Base-by-base conservation (phyloP, 2,888 invertebrate species). In the Synanthedon vespiformis region DNA sequence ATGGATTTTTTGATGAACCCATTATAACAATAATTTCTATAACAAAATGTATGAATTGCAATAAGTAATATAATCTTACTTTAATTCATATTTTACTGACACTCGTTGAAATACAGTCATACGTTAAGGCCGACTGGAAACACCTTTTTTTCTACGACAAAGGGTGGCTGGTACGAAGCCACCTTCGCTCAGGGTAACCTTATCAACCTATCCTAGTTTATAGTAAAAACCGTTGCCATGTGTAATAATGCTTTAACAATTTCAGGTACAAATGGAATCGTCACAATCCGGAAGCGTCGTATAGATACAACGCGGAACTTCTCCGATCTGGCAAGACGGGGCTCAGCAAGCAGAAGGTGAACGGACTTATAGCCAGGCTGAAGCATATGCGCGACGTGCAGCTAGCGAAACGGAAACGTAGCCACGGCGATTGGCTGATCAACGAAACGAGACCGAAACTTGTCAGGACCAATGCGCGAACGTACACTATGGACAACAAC, bases 401-500 rank as follows among this genome's bases (percentile, higher is more conserved):
- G 61, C 58, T 88, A 44, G 77, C 78, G 12, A 68, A 81, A 40
- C 80, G 73, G 56, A 72, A 66, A 53, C 69, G 75, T 2, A 63
- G 65, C 6, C 50, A 52, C 11, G 74, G 70, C 53, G 85, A 83
- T 56, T 81, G 84, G 82, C 75, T 85, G 11, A 73, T 70, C 55
- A 76, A 81, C 68, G 77, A 81, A 55, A 71, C 73, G 0, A 68
- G 66, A 34, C 77, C 72, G n/a, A 72, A 72, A 0, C 72, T 88
- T 14, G 65, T 72, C 51, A 77, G 87, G 16, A 85, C 88, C 1
- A 89, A 88, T 63, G 88, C 83, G 6, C 65, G 79, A 12, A 90
- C 89, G 0, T 90, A 90, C 65, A 88, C 85, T 6, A 74, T 89
- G 40, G 80, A 88, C 49, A 86, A 85, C 57, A 86, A 87, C 55